Evolutionary conservation across 2,113 vertebrate genomes (phyloP).

Genomic region (Calyptomena viridis): DNA sequence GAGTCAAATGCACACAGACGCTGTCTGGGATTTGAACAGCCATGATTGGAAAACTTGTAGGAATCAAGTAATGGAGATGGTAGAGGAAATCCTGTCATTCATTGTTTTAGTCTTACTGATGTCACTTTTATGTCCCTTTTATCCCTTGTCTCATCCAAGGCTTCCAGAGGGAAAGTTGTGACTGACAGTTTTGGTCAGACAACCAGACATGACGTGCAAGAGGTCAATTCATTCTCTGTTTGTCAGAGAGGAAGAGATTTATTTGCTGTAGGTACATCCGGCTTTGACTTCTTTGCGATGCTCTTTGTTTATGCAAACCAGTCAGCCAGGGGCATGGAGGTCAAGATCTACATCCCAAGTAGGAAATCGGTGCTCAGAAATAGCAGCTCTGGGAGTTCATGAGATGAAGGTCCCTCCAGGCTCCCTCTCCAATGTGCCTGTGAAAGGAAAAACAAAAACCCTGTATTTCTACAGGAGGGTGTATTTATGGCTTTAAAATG

Average conservation of each 20-base stretch:
- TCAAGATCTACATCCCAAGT: slow-evolving; percentile 68
- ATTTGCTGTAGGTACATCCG: slow-evolving; percentile 72
- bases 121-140: slow-evolving; percentile 53
- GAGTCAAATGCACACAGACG: neutral
- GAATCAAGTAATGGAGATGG: slow-evolving; percentile 30
- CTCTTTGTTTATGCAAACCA: slow-evolving; percentile 71
- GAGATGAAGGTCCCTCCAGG: slow-evolving; percentile 30
- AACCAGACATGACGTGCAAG: slow-evolving; percentile 57
- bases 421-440: neutral
- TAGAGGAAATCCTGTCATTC: slow-evolving; percentile 56
- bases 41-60: neutral
- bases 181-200: slow-evolving; percentile 54
- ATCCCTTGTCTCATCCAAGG: slow-evolving; percentile 26
- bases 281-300: slow-evolving; percentile 50
- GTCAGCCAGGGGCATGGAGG: neutral
- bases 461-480: neutral
- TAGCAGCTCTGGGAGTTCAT: slow-evolving; percentile 54
- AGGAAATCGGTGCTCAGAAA: slow-evolving; percentile 65
- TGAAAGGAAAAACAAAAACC: slow-evolving; percentile 14
- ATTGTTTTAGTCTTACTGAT: slow-evolving; percentile 44
- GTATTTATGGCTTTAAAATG: neutral
- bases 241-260: slow-evolving; percentile 71
- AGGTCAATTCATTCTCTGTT: slow-evolving; percentile 61
- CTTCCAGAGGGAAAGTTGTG: slow-evolving; percentile 52
- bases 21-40: neutral